Conservation (phyloP, 2,888 invertebrate genomes). For the Stictocephala bisonia region DNA sequence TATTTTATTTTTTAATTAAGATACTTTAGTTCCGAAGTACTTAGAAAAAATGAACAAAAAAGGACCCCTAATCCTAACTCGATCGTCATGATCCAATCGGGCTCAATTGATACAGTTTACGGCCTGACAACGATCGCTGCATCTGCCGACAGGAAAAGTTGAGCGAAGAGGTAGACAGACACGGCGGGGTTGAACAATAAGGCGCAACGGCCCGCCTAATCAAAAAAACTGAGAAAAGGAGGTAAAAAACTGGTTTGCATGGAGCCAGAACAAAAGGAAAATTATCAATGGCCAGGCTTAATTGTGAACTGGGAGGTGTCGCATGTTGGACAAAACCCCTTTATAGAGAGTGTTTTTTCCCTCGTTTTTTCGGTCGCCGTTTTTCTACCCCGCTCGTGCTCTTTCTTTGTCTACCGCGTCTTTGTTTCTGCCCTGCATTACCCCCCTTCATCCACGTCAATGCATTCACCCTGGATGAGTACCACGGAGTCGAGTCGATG, state of each 20-base stretch:
- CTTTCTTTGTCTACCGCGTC: conserved; percentile 18
- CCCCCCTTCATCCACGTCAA: neutral
- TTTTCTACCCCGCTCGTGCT: conserved; percentile 21
- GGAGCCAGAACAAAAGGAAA: conserved; percentile 26
- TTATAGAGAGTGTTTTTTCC: conserved; percentile 28
- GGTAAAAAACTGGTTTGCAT: conserved; percentile 40
- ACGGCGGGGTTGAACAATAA: neutral
- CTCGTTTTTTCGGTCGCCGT: conserved; percentile 14
- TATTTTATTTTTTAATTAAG: no score
- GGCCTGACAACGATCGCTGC: no score
- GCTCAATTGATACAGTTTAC: no score
- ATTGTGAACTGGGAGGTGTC: conserved; percentile 26
- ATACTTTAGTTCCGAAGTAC: no score
- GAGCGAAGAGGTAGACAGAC: neutral
- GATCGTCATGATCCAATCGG: no score
- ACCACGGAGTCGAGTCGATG: neutral
- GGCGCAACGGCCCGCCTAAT: neutral
- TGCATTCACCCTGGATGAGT: neutral
- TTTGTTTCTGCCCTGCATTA: conserved; percentile 24
- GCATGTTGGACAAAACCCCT: conserved; percentile 22
- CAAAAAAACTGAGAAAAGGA: conserved; percentile 29
- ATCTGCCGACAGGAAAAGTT: neutral
- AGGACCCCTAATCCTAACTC: no score
- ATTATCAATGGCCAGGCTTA: conserved; percentile 24
- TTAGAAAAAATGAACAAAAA: no score